These are phyloP conservation scores for Ernsta delagoae DNA, from an alignment of 2,888 invertebrate genomes.

Conservation along the genomic window DNA sequence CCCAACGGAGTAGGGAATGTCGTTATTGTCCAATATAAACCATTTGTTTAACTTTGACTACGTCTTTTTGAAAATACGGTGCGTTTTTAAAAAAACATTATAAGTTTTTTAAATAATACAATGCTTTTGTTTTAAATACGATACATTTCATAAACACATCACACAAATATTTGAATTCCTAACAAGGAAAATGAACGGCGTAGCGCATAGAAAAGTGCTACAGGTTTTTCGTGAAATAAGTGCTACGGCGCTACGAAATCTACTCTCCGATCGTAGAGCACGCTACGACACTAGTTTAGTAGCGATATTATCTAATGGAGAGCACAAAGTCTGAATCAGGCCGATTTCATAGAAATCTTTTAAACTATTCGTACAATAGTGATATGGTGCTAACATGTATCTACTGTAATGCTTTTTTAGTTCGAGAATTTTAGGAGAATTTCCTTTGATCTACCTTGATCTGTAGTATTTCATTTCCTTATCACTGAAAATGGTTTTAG, in stretches of 20 bases:
- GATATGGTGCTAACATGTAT: background rate
- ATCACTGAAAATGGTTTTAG: too few relatives aligned
- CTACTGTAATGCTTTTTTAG: background rate
- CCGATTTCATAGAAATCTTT: background rate
- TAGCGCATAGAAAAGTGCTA: constrained; percentile 13
- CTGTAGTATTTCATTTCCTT: too few relatives aligned
- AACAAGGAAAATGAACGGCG: background rate
- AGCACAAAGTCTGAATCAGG: constrained; percentile 6
- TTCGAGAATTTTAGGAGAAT: background rate
- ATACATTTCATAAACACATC: too few relatives aligned
- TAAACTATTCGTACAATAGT: background rate
- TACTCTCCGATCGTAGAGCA: constrained; percentile 8
- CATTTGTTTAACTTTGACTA: too few relatives aligned
- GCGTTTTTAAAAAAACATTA: too few relatives aligned
- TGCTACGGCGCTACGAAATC: constrained; percentile 20
- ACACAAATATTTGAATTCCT: background rate
- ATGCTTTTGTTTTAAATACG: too few relatives aligned
- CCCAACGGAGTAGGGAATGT: too few relatives aligned
- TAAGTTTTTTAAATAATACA: too few relatives aligned
- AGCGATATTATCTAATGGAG: constrained; percentile 16
- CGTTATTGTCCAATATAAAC: too few relatives aligned
- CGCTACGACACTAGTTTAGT: constrained; percentile 18
- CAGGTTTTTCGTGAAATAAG: constrained; percentile 17
- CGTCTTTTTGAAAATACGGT: too few relatives aligned
- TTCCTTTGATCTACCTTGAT: too few relatives aligned